These are phyloP conservation scores for Oryctes rhinoceros DNA, from an alignment of 1,140 invertebrate species.

Conservation along the genomic window DNA sequence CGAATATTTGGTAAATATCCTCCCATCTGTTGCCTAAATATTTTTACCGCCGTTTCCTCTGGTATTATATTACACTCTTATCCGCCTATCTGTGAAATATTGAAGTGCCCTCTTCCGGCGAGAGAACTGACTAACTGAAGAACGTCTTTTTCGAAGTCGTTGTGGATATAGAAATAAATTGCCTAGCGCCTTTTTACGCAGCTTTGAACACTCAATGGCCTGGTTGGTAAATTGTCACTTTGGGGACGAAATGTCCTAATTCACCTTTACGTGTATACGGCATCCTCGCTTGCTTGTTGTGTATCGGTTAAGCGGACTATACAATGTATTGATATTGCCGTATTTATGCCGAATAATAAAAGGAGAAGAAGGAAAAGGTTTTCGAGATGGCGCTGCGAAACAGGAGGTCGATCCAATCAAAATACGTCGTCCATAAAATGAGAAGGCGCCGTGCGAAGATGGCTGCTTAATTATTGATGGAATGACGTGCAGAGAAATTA, in stretches of 20 bases:
- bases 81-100: conserved; percentile 28
- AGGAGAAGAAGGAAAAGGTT: background rate
- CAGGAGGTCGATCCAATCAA: background rate
- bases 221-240: conserved; percentile 35
- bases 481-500: background rate
- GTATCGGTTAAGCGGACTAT: background rate
- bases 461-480: background rate
- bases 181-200: conserved; percentile 32
- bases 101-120: background rate
- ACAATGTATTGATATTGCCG: background rate
- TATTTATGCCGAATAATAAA: background rate
- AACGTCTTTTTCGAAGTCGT: conserved; percentile 27
- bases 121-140: background rate
- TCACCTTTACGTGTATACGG: background rate
- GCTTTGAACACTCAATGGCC: conserved; percentile 35
- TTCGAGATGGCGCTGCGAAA: background rate
- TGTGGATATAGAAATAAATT: conserved; percentile 40
- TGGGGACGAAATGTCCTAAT: conserved; percentile 15
- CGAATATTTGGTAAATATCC: conserved; percentile 3
- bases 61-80: conserved; percentile 20
- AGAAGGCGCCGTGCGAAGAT: background rate
- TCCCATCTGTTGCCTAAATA: conserved; percentile 13
- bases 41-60: background rate
- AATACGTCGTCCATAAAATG: background rate
- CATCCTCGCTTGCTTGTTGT: background rate